Percentiles rank a stretch among this genome's conserved stretches.
Conservation (phyloP, 2,113 vertebrate genomes). For the Bufo bufo region DNA sequence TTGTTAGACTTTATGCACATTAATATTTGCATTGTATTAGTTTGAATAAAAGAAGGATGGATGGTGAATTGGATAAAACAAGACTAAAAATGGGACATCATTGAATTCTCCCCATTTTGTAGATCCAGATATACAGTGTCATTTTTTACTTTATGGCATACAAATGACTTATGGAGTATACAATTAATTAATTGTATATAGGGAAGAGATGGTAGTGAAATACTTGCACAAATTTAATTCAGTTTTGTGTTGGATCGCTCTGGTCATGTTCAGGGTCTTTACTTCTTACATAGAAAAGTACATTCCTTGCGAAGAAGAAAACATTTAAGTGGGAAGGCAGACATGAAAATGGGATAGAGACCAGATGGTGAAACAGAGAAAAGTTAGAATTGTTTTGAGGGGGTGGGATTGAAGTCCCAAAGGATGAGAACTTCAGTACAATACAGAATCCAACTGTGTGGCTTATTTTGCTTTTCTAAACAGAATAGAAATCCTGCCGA, state of each 20-base stretch:
- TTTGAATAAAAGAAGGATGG: too few relatives aligned
- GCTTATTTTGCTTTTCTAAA: conserved; percentile 49
- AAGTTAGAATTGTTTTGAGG: conserved; percentile 49
- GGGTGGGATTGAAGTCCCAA: conserved; percentile 53
- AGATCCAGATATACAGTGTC: neutral
- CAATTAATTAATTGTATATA: neutral
- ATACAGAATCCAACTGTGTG: conserved; percentile 51
- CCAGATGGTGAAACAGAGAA: conserved; percentile 61
- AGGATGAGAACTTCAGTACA: conserved; percentile 49
- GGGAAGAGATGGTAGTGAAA: neutral
- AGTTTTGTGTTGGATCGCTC: neutral
- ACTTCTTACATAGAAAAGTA: neutral
- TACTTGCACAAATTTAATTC: neutral
- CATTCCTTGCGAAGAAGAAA: conserved; percentile 41
- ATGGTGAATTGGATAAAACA: too few relatives aligned
- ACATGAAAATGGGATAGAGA: conserved; percentile 51
- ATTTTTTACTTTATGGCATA: neutral
- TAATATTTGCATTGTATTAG: too few relatives aligned
- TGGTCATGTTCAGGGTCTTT: conserved; percentile 6
- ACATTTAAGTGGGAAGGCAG: conserved; percentile 44
- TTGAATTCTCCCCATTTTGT: neutral
- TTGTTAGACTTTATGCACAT: too few relatives aligned
- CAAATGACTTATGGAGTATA: neutral
- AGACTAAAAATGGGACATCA: neutral
- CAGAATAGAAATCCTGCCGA: conserved; percentile 37